phyloP scores from a whole-genome alignment of 2,113 vertebrate species.

The Canis aureus region DNA sequence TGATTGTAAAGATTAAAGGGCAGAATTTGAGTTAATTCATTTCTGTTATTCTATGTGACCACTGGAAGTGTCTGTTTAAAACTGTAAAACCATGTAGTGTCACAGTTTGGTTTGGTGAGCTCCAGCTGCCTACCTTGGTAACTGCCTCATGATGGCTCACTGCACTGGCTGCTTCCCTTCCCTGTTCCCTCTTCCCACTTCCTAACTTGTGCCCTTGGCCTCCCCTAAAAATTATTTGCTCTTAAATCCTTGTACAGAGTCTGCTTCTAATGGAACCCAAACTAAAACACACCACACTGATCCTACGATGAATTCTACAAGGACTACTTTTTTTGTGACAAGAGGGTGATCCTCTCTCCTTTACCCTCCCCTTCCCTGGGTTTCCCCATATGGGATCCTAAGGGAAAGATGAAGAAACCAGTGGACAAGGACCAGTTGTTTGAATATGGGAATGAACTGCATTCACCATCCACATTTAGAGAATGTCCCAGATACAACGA shows the following conservation, averaged over 20 bases:
- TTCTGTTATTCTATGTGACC: neutral
- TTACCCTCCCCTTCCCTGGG: rapidly evolving
- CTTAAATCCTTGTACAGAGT: neutral
- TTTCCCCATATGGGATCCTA: neutral
- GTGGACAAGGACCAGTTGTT: too few species aligned
- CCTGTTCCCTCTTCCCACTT: neutral
- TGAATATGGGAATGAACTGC: neutral
- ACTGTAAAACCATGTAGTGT: neutral
- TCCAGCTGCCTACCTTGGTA: rapidly evolving
- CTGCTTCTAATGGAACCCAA: neutral
- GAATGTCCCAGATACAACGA: neutral
- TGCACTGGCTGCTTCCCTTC: rapidly evolving
- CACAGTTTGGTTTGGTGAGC: rapidly evolving
- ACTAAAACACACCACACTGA: neutral
- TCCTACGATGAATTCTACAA: rapidly evolving
- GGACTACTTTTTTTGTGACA: rapidly evolving
- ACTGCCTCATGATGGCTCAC: rapidly evolving
- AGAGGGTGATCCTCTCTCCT: neutral
- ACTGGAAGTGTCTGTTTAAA: neutral
- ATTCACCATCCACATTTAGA: neutral
- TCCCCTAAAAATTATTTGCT: neutral
- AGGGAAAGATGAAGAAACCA: neutral
- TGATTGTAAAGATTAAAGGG: neutral
- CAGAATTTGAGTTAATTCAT: neutral
- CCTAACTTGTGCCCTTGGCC: neutral